These are phyloP conservation scores for Apodemia zela DNA, from an alignment of 2,888 invertebrate species.

Conservation along the genomic window DNA sequence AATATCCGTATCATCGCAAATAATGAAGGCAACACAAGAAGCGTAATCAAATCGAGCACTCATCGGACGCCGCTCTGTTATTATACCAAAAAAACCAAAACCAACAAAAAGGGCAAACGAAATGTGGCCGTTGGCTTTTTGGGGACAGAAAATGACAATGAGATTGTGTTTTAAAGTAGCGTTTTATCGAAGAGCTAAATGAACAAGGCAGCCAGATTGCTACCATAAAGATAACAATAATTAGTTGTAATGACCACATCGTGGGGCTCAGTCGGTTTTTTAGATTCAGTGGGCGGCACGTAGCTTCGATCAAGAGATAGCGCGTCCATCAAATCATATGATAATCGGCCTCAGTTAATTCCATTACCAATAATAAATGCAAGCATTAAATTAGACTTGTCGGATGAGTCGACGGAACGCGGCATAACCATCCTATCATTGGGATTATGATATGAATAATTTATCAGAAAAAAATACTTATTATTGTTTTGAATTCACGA, in stretches of 20 bases:
- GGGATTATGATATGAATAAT: constrained; percentile 79
- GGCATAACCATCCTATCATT: constrained; percentile 54
- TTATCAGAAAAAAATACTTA: constrained; percentile 59
- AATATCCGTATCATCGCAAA: constrained; percentile 71
- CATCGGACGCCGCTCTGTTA: constrained; percentile 57
- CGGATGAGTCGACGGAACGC: constrained; percentile 74
- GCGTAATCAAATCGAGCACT: constrained; percentile 47
- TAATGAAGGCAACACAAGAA: constrained; percentile 62
- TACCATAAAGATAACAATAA: constrained; percentile 78
- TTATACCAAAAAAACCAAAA: constrained; percentile 54
- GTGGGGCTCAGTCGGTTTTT: constrained; percentile 39
- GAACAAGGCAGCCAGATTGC: constrained; percentile 67
- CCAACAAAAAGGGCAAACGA: constrained; percentile 33
- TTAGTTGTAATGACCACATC: constrained; percentile 73
- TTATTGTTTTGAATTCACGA: constrained; percentile 72
- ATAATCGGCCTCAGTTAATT: constrained; percentile 78
- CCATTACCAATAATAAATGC: constrained; percentile 80
- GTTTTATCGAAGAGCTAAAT: constrained; percentile 58
- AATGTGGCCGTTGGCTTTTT: constrained; percentile 39
- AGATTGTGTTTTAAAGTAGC: constrained; percentile 63
- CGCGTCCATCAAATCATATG: constrained; percentile 79
- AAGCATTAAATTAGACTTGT: constrained; percentile 78
- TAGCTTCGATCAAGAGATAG: constrained; percentile 66
- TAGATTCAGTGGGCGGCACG: constrained; percentile 68
- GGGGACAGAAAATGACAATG: constrained; percentile 58